These are phyloP conservation scores for Mycetomoellerius zeteki DNA, from an alignment of 1,140 invertebrate species.

Conservation along the genomic window DNA sequence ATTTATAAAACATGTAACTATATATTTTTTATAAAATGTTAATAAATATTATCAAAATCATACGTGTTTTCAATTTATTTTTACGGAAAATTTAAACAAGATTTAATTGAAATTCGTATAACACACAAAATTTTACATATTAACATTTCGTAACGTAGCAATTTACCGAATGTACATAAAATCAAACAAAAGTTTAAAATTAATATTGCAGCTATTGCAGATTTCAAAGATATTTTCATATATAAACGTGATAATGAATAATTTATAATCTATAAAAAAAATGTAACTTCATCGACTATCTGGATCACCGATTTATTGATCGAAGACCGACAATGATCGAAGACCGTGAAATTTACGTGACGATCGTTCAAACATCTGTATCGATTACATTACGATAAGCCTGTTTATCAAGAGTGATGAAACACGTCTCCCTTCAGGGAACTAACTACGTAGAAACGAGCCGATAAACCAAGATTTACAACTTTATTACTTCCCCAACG, in stretches of 20 bases:
- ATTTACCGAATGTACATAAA: background rate
- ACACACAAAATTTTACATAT: background rate
- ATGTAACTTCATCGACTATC: background rate
- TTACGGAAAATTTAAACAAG: background rate
- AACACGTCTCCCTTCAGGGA: background rate
- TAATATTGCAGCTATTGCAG: background rate
- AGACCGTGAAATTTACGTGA: background rate
- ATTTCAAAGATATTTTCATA: background rate
- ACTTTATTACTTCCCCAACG: conserved; percentile 38
- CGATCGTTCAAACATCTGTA: background rate
- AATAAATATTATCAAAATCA: background rate
- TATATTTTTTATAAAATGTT: background rate
- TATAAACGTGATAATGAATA: background rate
- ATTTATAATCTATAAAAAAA: background rate
- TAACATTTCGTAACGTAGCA: background rate
- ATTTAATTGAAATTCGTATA: background rate
- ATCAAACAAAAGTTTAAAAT: background rate
- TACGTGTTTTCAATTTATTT: background rate
- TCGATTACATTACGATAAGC: conserved; percentile 32
- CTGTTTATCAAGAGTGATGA: background rate
- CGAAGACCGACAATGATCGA: background rate
- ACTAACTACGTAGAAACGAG: conserved; percentile 26
- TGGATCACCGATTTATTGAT: background rate
- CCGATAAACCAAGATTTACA: conserved; percentile 39
- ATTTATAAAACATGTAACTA: too few species aligned